A percentile compares a stretch with the other conserved stretches of the same genome.
phyloP scores from a whole-genome alignment of 2,113 vertebrate genomes.

The Vulpes ferrilata region DNA sequence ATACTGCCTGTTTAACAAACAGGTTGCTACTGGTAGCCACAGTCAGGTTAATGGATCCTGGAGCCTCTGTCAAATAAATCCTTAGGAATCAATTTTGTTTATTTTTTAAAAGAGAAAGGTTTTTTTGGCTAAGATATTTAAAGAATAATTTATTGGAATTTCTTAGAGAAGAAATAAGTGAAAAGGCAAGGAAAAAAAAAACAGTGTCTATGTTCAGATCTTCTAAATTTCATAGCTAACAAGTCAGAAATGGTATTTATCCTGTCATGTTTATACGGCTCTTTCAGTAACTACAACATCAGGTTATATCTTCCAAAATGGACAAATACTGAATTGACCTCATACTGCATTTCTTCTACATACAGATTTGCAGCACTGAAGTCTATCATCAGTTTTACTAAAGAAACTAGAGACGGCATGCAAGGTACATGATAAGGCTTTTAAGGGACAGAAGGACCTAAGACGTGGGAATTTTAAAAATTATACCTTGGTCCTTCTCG shows the following conservation, averaged over 20 bases:
- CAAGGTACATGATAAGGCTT: not conserved
- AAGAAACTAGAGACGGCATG: not conserved
- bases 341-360: not conserved
- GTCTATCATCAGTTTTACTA: not conserved
- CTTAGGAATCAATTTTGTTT: not conserved
- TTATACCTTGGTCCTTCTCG: not conserved
- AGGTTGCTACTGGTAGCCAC: not conserved
- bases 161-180: not conserved
- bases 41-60: not conserved
- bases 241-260: not conserved
- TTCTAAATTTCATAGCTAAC: not conserved
- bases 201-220: not conserved
- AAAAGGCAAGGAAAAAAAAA: not conserved
- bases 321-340: not conserved
- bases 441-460: not conserved
- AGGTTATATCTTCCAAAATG: constrained; percentile 27
- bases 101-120: not conserved
- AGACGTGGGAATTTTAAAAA: not conserved
- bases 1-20: not conserved
- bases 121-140: constrained; percentile 4
- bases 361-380: not conserved
- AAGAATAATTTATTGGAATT: not conserved
- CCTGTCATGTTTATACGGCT: not conserved
- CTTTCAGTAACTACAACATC: not conserved
- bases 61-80: constrained; percentile 14